Evolutionary conservation across 2,113 vertebrate species (phyloP).

Genomic region (Castor canadensis): DNA sequence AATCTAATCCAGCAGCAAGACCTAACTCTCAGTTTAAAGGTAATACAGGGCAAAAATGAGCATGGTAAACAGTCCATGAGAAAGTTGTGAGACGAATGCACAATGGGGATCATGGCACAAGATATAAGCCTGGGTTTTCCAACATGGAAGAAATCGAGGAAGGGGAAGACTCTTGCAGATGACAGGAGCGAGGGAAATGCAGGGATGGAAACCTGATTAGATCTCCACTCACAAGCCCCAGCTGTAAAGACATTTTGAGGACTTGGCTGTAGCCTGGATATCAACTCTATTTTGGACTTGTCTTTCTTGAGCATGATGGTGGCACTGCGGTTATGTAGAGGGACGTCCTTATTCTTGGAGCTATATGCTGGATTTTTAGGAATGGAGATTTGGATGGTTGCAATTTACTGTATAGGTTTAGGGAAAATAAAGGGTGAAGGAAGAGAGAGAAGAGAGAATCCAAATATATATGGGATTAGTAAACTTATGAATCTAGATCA

Average conservation of each 20-base stretch:
- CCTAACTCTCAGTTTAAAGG: background rate
- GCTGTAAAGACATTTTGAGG: background rate
- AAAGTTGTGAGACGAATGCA: background rate
- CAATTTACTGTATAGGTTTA: too few species aligned
- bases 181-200: too few species aligned
- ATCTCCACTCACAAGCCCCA: background rate
- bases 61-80: rapidly evolving
- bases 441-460: background rate
- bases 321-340: background rate
- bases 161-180: background rate
- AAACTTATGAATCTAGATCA: background rate
- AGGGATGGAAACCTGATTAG: background rate
- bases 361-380: background rate
- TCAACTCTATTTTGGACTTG: background rate
- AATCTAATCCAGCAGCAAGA: background rate
- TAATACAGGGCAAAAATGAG: background rate
- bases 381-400: background rate
- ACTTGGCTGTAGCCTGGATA: background rate
- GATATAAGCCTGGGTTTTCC: background rate
- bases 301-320: background rate
- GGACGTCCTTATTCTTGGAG: background rate
- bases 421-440: background rate
- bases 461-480: background rate
- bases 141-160: background rate
- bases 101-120: background rate